Percentiles rank a stretch among this genome's conserved stretches.
phyloP scores from a whole-genome alignment of 2,888 invertebrate species.

The Leptogaster cylindrica region DNA sequence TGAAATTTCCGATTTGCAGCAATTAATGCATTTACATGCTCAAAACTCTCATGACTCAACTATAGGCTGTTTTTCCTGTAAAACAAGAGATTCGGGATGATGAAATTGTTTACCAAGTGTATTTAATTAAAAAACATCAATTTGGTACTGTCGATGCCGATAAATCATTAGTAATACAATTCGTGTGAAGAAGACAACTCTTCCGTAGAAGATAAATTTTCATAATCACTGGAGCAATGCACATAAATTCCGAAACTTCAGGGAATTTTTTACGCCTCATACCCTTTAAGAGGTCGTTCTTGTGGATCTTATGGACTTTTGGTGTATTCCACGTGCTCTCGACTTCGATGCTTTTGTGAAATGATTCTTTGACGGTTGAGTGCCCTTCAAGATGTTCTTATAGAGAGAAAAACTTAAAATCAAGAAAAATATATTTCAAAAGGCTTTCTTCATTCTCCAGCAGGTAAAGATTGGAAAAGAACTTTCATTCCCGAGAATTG shows the following conservation, averaged over 20 bases:
- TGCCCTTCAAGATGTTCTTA: too few species aligned
- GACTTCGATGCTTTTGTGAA: background rate
- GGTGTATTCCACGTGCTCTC: background rate
- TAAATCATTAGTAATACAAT: background rate
- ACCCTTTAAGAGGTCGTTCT: background rate
- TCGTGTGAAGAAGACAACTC: background rate
- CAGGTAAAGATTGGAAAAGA: too few species aligned
- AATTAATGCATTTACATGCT: background rate
- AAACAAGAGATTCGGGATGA: background rate
- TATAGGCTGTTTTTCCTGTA: background rate
- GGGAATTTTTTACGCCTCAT: background rate
- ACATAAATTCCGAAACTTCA: background rate
- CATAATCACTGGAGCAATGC: background rate
- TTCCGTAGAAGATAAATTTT: conserved; percentile 2
- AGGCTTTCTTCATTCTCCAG: too few species aligned
- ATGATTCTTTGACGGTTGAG: background rate
- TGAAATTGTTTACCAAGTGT: background rate
- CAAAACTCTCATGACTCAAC: too few species aligned
- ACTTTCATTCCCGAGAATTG: too few species aligned
- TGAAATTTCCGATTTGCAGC: too few species aligned
- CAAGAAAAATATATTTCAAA: too few species aligned
- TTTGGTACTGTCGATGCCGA: background rate
- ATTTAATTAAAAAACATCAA: background rate
- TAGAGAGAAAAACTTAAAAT: too few species aligned
- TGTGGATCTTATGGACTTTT: background rate